Evolutionary conservation across 2,113 vertebrate genomes (phyloP), one percentile per base, ranked within the genome.

Genomic region (Pao palembangensis): DNA sequence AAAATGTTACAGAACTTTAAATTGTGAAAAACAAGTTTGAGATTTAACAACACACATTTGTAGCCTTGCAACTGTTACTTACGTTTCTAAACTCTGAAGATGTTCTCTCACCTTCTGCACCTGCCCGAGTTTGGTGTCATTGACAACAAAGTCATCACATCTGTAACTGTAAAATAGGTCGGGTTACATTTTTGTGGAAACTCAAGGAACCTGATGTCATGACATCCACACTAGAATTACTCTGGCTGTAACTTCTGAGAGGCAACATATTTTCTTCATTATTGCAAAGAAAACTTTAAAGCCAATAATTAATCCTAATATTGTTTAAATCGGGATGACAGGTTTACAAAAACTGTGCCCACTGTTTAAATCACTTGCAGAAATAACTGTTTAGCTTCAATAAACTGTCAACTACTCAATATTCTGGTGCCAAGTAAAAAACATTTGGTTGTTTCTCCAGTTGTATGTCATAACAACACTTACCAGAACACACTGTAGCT

Each of bases 101-200:
- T 98, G 94, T 72, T 98, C 96, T 85, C 97, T 92, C 81, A 98
- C 91, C 87, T 95, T 95, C 90, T 98, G 96, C 58, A 98, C 94
- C 67, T 95, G 91, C 52, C 94, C 94, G 61, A 94, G 86, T 87
- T 95, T 97, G 88, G 94, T 98, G 85, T 99, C 96, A 47, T 98
- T 98, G 74, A 98, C 94, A 69, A 96, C 94, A 89, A 98, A 98
- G 77, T 99, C 96, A 88, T 99, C 97, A 90, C 96, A 99, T 75
- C 94, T 93, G 59, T 99, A 98, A 93, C 97, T 99, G 84, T 62
- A 92, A 86, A 73, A 54, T 54, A 81, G 59, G 55, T 69, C 19
- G 51, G 44, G 1, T 25, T 21, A n/a, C 1, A 51, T 13, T 12
- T 21, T 16, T 18, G 25, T 8, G 1, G 43, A 49, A 60, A 43